phyloP scores from a whole-genome alignment of 2,113 vertebrate genomes.

The Tachysurus vachellii region DNA sequence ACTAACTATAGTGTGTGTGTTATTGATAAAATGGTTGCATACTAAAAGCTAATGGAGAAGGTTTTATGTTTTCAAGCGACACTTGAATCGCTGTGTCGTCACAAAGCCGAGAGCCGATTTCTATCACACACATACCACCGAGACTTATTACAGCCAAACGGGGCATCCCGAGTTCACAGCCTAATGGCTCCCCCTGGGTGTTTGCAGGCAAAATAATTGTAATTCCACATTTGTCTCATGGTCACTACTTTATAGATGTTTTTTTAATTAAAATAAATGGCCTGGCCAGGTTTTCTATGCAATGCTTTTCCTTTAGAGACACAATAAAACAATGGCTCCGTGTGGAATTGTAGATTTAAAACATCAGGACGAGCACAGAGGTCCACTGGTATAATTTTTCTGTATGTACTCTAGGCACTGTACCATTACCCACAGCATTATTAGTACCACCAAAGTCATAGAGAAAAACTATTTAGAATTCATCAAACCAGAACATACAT shows the following conservation, averaged over 20 bases:
- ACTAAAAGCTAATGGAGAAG: neutral
- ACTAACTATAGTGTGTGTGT: neutral
- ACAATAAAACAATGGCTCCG: neutral
- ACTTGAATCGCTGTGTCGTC: conserved; percentile 31
- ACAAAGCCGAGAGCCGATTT: conserved; percentile 31
- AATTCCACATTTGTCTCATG: conserved; percentile 44
- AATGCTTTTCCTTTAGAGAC: neutral
- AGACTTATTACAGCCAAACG: conserved; percentile 35
- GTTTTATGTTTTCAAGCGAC: neutral
- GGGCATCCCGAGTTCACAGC: conserved; percentile 26
- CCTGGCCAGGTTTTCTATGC: conserved; percentile 2
- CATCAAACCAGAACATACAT: neutral
- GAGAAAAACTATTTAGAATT: neutral
- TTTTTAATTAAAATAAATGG: conserved; percentile 52
- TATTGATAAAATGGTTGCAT: neutral
- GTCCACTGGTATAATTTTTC: neutral
- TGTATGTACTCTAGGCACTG: neutral
- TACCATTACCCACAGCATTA: neutral
- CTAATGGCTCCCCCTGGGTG: conserved; percentile 44
- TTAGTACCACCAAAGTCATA: neutral
- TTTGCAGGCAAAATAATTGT: conserved; percentile 27
- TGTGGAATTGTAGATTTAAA: neutral
- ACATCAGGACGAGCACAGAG: neutral
- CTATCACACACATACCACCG: conserved; percentile 24
- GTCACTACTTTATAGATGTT: conserved; percentile 37